phyloP scores from a whole-genome alignment of 2,113 vertebrate genomes.

The Manacus vitellinus region DNA sequence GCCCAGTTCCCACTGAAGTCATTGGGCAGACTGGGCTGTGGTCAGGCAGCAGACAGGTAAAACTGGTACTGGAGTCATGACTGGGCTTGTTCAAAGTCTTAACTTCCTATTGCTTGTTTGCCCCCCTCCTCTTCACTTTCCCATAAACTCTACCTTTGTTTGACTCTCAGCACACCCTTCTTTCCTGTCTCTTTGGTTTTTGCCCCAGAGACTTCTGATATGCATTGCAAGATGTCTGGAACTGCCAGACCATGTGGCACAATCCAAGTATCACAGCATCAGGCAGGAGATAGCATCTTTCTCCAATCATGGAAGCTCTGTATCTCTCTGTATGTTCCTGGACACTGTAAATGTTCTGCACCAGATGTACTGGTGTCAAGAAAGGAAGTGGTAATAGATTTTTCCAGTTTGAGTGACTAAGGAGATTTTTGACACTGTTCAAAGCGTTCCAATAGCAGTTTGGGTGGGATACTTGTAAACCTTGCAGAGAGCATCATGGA shows the following conservation, averaged over 20 bases:
- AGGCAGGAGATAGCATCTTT: background rate
- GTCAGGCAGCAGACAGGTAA: constrained; percentile 39
- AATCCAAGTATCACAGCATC: background rate
- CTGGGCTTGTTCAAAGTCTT: constrained; percentile 40
- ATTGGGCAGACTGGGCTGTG: constrained; percentile 39
- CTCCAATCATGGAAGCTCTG: background rate
- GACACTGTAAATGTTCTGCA: background rate
- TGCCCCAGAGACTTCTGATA: background rate
- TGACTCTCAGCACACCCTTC: constrained; percentile 45
- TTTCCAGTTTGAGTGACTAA: background rate
- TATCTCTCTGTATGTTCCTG: background rate
- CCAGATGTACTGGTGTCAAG: background rate
- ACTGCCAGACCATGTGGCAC: background rate
- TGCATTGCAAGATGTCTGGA: constrained; percentile 3
- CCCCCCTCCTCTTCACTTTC: constrained; percentile 19
- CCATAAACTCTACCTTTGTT: constrained; percentile 59
- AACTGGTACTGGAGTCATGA: constrained; percentile 42
- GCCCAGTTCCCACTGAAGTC: constrained; percentile 33
- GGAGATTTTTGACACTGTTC: background rate
- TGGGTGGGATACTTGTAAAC: background rate
- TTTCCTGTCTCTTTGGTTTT: background rate
- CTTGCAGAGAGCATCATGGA: background rate
- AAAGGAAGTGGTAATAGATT: background rate
- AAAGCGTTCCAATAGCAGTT: background rate
- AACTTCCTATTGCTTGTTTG: constrained; percentile 50